Evolutionary conservation across 35 echinoderm and acorn worm species (phyloP).

Genomic region (Apostichopus japonicus): DNA sequence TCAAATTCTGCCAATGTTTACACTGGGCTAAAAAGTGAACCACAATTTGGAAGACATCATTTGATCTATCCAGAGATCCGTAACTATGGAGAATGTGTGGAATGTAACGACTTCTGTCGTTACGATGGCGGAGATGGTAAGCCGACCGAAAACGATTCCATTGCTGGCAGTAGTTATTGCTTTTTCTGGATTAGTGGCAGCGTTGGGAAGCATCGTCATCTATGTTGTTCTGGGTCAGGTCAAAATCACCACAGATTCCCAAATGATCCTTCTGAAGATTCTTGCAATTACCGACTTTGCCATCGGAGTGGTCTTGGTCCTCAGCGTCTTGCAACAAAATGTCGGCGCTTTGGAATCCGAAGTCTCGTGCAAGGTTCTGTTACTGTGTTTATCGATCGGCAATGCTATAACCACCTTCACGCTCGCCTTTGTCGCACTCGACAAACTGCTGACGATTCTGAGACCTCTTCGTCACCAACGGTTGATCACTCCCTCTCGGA

Average conservation of each 20-base stretch:
- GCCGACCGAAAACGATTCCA: no score
- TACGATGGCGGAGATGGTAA: no score
- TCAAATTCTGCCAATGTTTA: no score
- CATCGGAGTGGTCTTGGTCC: not conserved
- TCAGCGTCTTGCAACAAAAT: not conserved
- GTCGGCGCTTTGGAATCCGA: not conserved
- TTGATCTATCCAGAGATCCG: no score
- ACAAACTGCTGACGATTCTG: constrained; percentile 1
- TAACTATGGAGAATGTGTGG: no score
- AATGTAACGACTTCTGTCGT: no score
- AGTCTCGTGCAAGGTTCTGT: not conserved
- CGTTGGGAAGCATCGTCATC: not conserved
- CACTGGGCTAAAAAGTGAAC: no score
- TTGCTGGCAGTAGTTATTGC: no score
- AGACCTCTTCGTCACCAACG: not conserved
- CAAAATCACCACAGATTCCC: not conserved
- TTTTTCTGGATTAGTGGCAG: not conserved
- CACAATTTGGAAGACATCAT: no score
- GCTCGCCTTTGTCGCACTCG: not conserved
- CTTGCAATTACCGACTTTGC: not conserved
- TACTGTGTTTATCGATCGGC: not conserved
- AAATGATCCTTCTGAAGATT: not conserved
- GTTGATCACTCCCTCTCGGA: not conserved
- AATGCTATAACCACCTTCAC: not conserved
- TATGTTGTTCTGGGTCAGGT: not conserved